Evolutionary conservation across 2,888 invertebrate genomes (phyloP).

Genomic region (Pterostichus niger): DNA sequence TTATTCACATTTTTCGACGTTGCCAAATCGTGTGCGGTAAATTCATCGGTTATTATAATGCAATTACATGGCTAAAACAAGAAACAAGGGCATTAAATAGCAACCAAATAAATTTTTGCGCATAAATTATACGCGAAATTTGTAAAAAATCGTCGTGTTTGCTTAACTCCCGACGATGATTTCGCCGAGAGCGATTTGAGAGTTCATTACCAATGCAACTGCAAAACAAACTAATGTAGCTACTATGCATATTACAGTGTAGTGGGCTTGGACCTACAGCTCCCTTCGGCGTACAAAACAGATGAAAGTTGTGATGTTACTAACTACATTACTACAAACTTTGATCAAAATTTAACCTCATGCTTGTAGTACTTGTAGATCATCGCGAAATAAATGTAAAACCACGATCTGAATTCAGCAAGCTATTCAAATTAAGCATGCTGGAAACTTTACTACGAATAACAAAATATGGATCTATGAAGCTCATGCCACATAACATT

Average conservation of each 20-base stretch:
- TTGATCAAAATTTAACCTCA: neutral
- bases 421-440: too few relatives aligned
- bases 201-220: slow-evolving; percentile 47
- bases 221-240: slow-evolving; percentile 43
- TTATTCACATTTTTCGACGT: slow-evolving; percentile 57
- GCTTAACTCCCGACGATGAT: slow-evolving; percentile 2
- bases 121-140: slow-evolving; percentile 55
- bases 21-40: slow-evolving; percentile 59
- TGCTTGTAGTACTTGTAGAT: too few relatives aligned
- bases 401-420: too few relatives aligned
- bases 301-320: slow-evolving; percentile 10
- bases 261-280: neutral
- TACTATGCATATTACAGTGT: neutral
- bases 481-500: too few relatives aligned
- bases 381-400: too few relatives aligned
- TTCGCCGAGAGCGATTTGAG: neutral
- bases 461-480: too few relatives aligned
- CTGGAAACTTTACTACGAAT: too few relatives aligned
- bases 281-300: slow-evolving; percentile 3
- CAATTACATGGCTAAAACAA: slow-evolving; percentile 50
- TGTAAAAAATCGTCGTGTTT: slow-evolving; percentile 41
- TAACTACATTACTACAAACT: neutral
- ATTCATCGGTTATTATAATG: slow-evolving; percentile 62
- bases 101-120: slow-evolving; percentile 43
- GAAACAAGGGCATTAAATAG: slow-evolving; percentile 48